Evolutionary conservation across 2,113 vertebrate genomes (phyloP), one percentile per base, ranked within the genome.

Genomic region (Phoxinus phoxinus): DNA sequence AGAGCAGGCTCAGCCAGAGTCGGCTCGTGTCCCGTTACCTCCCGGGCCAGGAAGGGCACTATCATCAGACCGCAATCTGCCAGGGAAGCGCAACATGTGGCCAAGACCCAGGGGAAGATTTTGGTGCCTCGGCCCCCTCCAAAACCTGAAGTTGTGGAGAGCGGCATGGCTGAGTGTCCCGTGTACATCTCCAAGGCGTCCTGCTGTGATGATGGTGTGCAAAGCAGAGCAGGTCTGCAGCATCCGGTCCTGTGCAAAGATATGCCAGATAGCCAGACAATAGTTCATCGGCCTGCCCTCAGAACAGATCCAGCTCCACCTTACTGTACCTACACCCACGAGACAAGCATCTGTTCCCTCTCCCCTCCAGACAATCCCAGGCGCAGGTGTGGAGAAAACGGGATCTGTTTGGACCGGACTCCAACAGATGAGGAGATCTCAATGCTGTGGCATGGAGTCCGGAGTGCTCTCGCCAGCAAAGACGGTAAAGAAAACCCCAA

Each of bases 401-500:
- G 88, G 81, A 90, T 95, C 44, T 84, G 89, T 89, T 89, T 95
- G 84, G 89, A 93, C 78, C 93, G 85, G 85, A 95, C 89, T 27
- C 95, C 95, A 89, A 94, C 95, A 81, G 95, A 96, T 90, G 96
- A 96, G 86, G 95, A 97, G 92, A 96, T 96, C 88, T 90, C 93
- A 61, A 86, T 93, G 85, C 92, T 94, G 25, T 95, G 96, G 94
- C 93, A 93, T 1, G 89, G 90, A 69, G 93, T 91, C 0, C 91
- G 87, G 88, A 92, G 84, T 88, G 94, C 92, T 81, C 91, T 90
- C 87, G 82, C 86, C 89, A 93, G 93, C 88, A 94, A 92, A 90
- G 94, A 92, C 1, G 94, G 94, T 94, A 94, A 92, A 75, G 81
- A 87, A 87, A 75, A 74, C 76, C 85, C 86, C 78, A 53, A 63